These are phyloP conservation scores for Crambe crambe DNA, from an alignment of 37 sponge, comb jelly and placozoan species.

Conservation along the genomic window DNA sequence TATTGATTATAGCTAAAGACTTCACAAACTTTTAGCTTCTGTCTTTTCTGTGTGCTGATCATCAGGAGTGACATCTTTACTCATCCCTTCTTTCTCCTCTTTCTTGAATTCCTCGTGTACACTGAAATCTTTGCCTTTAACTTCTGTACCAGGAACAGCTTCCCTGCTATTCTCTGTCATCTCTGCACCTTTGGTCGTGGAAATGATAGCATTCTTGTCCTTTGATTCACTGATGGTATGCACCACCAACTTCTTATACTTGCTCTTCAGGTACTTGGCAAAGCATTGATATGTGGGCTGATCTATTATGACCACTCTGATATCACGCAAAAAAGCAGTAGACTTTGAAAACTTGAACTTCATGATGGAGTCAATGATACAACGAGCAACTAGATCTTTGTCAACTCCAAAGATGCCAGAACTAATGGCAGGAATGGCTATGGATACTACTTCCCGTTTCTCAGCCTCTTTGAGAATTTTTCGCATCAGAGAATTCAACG, in stretches of 20 bases:
- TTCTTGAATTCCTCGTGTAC: too few species aligned
- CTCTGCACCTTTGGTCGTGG: too few species aligned
- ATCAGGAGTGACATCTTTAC: too few species aligned
- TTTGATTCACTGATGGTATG: neutral
- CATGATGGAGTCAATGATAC: conserved; percentile 36
- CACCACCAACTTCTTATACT: too few species aligned
- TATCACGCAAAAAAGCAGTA: conserved; percentile 41
- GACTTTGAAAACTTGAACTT: conserved; percentile 18
- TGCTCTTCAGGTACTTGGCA: conserved; percentile 11
- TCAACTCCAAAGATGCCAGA: conserved; percentile 71
- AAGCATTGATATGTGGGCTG: conserved; percentile 34
- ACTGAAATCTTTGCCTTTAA: too few species aligned
- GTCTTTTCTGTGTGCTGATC: too few species aligned
- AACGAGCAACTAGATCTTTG: conserved; percentile 26
- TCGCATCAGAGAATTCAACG: conserved; percentile 26
- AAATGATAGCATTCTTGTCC: neutral
- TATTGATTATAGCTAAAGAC: too few species aligned
- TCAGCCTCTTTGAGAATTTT: conserved; percentile 32
- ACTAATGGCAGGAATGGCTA: conserved; percentile 75
- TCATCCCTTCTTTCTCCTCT: too few species aligned
- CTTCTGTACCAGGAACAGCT: too few species aligned
- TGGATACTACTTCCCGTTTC: conserved; percentile 30
- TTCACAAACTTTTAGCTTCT: too few species aligned
- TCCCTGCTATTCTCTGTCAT: too few species aligned
- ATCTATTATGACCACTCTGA: conserved; percentile 76